Base-by-base conservation (phyloP, 2,888 invertebrate genomes). In the Drosophila diplacantha region DNA sequence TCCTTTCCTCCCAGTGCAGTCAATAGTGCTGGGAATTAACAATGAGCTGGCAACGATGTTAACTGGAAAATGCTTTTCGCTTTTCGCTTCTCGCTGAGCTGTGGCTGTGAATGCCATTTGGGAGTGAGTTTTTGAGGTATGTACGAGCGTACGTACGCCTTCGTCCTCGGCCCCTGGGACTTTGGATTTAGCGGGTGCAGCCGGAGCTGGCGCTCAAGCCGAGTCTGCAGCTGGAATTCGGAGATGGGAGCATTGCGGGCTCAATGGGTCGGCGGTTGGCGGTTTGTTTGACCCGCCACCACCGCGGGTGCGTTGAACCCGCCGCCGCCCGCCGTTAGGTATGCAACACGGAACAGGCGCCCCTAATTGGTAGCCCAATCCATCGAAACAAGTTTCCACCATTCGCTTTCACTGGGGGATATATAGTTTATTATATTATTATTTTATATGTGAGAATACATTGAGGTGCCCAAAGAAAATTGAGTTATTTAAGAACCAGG, bases 61-160 rank as follows among this genome's bases (percentile, higher is more conserved):
- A 80, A 74, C 74, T 74, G 81, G 77, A 77, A 75, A 80, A 75
- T 80, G 78, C 72, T 69, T 62, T 80, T 75, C 64, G 68, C 72
- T 74, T 62, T 80, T 74, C 64, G 68, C 72, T 74, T 52, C 64
- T 77, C 41, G 37, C 72, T 57, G 52, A 57, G 46, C 50, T 59
- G 78, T 35, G 56, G 72, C 68, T 62, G 56, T 62, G 69, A 74
- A 68, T 69, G 69, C 50, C 69, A 53, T 71, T 49, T 37, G 71
- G 56, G 44, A 46, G 58, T 38, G 22, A 69, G 49, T 32, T 49
- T 16, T 18, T 39, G 41, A 47, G 38, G 44, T 20, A 20, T 24
- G 35, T 16, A 20, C 38, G 44, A n/a, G n/a, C n/a, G n/a, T 18
- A 20, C 24, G 35, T 16, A 20, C 44, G 65, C 41, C 9, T 32